Conservation (phyloP, 2,113 vertebrate genomes). For the Corythoichthys haematopterus region DNA sequence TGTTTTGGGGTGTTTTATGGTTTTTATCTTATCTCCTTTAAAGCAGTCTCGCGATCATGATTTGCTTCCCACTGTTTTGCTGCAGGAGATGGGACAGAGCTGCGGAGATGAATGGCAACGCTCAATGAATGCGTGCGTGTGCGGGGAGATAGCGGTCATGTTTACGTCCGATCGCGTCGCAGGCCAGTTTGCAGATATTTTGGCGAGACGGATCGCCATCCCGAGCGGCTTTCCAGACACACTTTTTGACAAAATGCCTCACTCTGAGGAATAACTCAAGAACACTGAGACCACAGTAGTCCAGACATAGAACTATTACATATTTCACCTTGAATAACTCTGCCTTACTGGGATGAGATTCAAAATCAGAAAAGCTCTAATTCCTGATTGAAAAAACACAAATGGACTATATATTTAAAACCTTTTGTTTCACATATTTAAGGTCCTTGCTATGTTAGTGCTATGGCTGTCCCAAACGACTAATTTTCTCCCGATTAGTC, state of each 20-base stretch:
- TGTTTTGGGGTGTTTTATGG: slow-evolving; percentile 31
- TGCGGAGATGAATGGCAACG: slow-evolving; percentile 30
- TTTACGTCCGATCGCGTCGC: neutral
- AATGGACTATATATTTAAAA: no score
- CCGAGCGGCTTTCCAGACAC: neutral
- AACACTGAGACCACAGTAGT: neutral
- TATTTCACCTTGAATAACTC: neutral
- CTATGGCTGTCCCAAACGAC: no score
- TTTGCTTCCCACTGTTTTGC: slow-evolving; percentile 45
- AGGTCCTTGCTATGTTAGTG: no score
- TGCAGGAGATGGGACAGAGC: slow-evolving; percentile 26
- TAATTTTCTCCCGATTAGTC: no score
- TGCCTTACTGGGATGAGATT: neutral
- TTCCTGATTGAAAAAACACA: no score
- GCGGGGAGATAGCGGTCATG: neutral
- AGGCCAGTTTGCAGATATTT: neutral
- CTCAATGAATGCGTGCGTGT: slow-evolving; percentile 10
- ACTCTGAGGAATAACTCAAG: neutral
- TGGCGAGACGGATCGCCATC: neutral
- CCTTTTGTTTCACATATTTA: no score
- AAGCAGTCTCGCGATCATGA: slow-evolving; percentile 34
- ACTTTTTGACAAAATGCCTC: neutral
- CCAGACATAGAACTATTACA: neutral
- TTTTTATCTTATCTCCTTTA: slow-evolving; percentile 57
- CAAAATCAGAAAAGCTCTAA: no score